Evolutionary conservation across 2,888 invertebrate species (phyloP).

Genomic region (Serrognathus titanus): DNA sequence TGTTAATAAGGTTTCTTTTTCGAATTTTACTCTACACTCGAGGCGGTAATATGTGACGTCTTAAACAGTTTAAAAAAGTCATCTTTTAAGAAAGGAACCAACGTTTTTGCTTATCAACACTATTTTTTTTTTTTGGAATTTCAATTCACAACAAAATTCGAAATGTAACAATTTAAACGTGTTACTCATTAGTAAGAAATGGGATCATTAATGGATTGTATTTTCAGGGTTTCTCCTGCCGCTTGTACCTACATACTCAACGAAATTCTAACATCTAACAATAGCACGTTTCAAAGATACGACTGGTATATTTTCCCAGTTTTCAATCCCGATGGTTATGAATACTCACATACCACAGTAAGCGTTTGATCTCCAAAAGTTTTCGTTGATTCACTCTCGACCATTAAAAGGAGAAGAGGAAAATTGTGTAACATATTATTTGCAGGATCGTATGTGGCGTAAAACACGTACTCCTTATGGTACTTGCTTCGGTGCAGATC

Average conservation of each 20-base stretch:
- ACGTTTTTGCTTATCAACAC: too few species aligned
- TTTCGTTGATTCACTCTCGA: too few species aligned
- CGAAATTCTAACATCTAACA: constrained; percentile 60
- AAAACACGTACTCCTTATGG: constrained; percentile 59
- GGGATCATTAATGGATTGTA: background rate
- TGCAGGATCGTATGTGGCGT: constrained; percentile 65
- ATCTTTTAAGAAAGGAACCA: too few species aligned
- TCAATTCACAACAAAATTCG: too few species aligned
- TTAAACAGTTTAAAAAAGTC: too few species aligned
- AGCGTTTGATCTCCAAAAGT: constrained; percentile 28
- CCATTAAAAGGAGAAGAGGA: background rate
- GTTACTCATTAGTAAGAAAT: background rate
- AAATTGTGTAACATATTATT: background rate
- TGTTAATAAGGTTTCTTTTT: too few species aligned
- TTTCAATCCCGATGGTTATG: constrained; percentile 73
- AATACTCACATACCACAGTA: constrained; percentile 61
- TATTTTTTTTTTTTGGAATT: too few species aligned
- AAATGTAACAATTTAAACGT: background rate
- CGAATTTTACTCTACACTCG: too few species aligned
- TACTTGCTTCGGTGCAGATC: constrained; percentile 65
- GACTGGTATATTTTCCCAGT: constrained; percentile 76
- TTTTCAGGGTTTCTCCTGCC: constrained; percentile 41
- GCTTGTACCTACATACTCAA: constrained; percentile 57
- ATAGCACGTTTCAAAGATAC: constrained; percentile 60
- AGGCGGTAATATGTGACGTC: too few species aligned